Conservation (phyloP, 2,888 invertebrate species). For the Nasonia oneida region DNA sequence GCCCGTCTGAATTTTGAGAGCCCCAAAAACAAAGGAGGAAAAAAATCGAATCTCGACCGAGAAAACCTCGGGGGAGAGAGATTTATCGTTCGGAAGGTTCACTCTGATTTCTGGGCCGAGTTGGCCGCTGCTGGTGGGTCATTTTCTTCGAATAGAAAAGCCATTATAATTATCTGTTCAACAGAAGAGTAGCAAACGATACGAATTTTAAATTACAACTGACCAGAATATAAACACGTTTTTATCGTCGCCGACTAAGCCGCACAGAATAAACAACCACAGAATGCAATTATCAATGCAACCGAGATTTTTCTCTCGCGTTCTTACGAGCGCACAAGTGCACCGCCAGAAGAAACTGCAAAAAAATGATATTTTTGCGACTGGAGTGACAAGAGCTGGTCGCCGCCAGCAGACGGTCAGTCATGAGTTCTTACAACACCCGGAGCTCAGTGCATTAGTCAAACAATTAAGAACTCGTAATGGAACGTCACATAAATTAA, state of each 20-base stretch:
- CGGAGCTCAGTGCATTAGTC: slow-evolving; percentile 74
- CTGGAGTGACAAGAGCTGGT: background rate
- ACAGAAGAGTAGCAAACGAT: background rate
- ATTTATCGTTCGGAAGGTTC: slow-evolving; percentile 19
- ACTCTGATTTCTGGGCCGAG: background rate
- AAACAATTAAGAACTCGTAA: slow-evolving; percentile 78
- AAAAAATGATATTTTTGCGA: background rate
- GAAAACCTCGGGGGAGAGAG: slow-evolving; percentile 7
- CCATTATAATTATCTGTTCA: background rate
- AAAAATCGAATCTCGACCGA: slow-evolving; percentile 10
- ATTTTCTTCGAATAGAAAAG: slow-evolving; percentile 22
- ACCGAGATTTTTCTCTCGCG: background rate
- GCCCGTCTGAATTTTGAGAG: slow-evolving; percentile 35
- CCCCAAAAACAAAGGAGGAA: slow-evolving; percentile 25
- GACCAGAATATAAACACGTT: background rate
- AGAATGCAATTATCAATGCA: slow-evolving; percentile 24
- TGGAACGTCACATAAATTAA: slow-evolving; percentile 77
- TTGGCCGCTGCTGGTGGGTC: background rate
- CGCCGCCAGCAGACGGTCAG: slow-evolving; percentile 18
- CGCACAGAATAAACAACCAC: slow-evolving; percentile 28
- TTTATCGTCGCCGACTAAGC: background rate
- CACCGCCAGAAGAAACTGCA: background rate
- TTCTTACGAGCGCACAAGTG: background rate
- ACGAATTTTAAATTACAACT: background rate
- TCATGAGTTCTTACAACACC: slow-evolving; percentile 50